Percentiles rank a stretch among this genome's conserved stretches.
phyloP scores from a whole-genome alignment of 1,140 invertebrate genomes.

The Linepithema humile region DNA sequence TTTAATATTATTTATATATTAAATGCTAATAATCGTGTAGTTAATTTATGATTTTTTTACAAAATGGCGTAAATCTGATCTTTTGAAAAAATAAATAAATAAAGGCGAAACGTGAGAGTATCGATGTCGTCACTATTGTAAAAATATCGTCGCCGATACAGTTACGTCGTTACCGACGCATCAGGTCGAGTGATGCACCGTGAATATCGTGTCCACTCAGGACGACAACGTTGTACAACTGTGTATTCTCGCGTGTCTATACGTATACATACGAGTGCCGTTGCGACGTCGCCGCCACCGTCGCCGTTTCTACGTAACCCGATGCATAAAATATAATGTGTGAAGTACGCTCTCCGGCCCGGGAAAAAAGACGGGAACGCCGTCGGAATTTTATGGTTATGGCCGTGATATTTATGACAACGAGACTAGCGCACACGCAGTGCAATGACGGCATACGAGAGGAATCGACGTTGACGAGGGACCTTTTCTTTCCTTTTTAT shows the following conservation, averaged over 20 bases:
- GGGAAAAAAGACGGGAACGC: constrained; percentile 17
- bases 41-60: background rate
- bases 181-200: constrained; percentile 18
- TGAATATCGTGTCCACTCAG: constrained; percentile 50
- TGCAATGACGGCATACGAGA: background rate
- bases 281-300: background rate
- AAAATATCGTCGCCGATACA: constrained; percentile 3
- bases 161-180: constrained; percentile 16
- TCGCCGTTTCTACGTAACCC: constrained; percentile 18
- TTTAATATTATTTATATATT: too few relatives aligned
- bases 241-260: background rate
- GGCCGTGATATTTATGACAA: constrained; percentile 37
- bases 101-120: too few relatives aligned
- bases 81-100: too few relatives aligned
- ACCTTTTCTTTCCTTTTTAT: background rate
- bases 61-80: too few relatives aligned
- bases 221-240: background rate
- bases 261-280: background rate
- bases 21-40: background rate
- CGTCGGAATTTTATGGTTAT: constrained; percentile 47
- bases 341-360: background rate
- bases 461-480: constrained; percentile 2
- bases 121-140: background rate
- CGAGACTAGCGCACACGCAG: background rate
- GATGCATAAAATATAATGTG: constrained; percentile 56